phyloP scores from a whole-genome alignment of 1,140 invertebrate species.

The Drosophila mayri region DNA sequence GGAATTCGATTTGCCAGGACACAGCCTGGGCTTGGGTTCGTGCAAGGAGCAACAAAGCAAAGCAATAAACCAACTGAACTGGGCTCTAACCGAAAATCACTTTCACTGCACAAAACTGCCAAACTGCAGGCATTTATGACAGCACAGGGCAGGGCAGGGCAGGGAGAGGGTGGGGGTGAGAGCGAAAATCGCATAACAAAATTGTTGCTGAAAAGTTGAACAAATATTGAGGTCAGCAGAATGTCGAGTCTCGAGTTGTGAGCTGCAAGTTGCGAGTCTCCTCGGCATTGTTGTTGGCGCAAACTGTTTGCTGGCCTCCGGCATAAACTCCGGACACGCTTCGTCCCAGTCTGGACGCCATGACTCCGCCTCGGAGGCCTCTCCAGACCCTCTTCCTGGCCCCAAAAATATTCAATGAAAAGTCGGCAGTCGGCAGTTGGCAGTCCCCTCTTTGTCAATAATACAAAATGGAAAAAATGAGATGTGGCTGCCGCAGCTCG shows the following conservation, averaged over 20 bases:
- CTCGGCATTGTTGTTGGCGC: slow-evolving; percentile 52
- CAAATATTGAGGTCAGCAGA: slow-evolving; percentile 80
- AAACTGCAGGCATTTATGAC: slow-evolving; percentile 80
- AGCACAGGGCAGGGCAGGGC: slow-evolving; percentile 12
- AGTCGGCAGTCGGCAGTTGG: slow-evolving; percentile 34
- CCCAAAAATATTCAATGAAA: slow-evolving; percentile 77
- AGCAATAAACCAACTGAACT: slow-evolving; percentile 71
- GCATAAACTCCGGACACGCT: slow-evolving; percentile 73
- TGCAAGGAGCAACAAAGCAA: slow-evolving; percentile 54
- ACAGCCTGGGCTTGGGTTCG: too few relatives aligned
- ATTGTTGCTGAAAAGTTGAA: slow-evolving; percentile 81
- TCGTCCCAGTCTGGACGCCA: slow-evolving; percentile 28
- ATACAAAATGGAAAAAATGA: slow-evolving; percentile 55
- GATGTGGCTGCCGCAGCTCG: slow-evolving; percentile 36
- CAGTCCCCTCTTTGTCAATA: slow-evolving; percentile 69
- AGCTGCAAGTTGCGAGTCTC: slow-evolving; percentile 9
- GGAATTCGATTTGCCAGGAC: slow-evolving; percentile 43
- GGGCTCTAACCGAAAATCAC: slow-evolving; percentile 64
- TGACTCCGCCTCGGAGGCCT: slow-evolving; percentile 12
- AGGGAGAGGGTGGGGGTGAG: too few relatives aligned
- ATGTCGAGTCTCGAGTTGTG: slow-evolving; percentile 46
- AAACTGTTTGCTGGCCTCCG: slow-evolving; percentile 76
- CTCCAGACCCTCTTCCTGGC: slow-evolving; percentile 16
- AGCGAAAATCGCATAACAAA: slow-evolving; percentile 70
- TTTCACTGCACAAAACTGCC: slow-evolving; percentile 75